Evolutionary conservation across 1,140 invertebrate genomes (phyloP).

Genomic region (Cecropterus lyciades): DNA sequence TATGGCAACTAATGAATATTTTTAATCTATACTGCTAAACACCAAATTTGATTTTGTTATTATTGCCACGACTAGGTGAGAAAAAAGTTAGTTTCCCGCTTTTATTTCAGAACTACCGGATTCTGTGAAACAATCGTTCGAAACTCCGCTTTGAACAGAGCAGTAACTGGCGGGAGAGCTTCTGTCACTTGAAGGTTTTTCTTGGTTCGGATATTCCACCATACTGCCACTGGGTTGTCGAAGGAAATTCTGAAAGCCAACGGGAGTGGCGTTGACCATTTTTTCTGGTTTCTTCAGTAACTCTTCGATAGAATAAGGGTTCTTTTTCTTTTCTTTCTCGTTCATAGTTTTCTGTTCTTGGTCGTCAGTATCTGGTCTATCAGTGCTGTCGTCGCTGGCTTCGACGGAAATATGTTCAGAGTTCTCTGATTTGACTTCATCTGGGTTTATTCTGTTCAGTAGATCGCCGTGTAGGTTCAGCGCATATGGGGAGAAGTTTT

Average conservation of each 20-base stretch:
- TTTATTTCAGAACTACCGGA: slow-evolving; percentile 70
- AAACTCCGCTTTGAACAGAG: slow-evolving; percentile 69
- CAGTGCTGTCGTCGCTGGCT: slow-evolving; percentile 86
- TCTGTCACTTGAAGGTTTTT: slow-evolving; percentile 66
- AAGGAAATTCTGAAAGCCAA: slow-evolving; percentile 69
- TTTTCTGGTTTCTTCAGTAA: slow-evolving; percentile 91
- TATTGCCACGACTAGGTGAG: slow-evolving; percentile 26
- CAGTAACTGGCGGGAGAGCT: slow-evolving; percentile 77
- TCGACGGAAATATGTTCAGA: slow-evolving; percentile 82
- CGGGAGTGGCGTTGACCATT: slow-evolving; percentile 61
- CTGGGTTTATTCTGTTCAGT: slow-evolving; percentile 65
- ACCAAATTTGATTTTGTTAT: slow-evolving; percentile 8
- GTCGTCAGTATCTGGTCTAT: slow-evolving; percentile 86
- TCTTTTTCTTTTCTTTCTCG: slow-evolving; percentile 87
- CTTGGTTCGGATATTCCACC: slow-evolving; percentile 63
- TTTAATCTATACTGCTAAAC: slow-evolving; percentile 11
- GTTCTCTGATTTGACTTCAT: slow-evolving; percentile 76
- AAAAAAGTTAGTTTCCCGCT: slow-evolving; percentile 59
- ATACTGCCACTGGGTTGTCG: slow-evolving; percentile 76
- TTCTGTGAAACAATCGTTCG: slow-evolving; percentile 71
- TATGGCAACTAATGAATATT: slow-evolving; percentile 34
- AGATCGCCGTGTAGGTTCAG: slow-evolving; percentile 67
- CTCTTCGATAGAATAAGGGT: slow-evolving; percentile 94
- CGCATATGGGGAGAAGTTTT: slow-evolving; percentile 73
- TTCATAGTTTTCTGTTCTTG: slow-evolving; percentile 63